These are phyloP conservation scores for Eupithecia abbreviata DNA, from an alignment of 2,888 invertebrate genomes.

Conservation along the genomic window DNA sequence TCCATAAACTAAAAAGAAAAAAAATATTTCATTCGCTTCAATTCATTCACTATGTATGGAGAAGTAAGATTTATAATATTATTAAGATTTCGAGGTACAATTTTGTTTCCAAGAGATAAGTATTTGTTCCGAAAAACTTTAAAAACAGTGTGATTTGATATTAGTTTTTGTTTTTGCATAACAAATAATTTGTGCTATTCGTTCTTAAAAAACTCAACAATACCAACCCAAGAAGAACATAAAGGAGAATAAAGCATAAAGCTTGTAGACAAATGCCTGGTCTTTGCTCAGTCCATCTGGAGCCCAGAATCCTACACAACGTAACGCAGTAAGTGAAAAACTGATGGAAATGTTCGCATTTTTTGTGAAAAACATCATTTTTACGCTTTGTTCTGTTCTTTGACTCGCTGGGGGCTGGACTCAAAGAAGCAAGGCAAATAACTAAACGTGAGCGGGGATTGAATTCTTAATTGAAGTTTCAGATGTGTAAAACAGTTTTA, in stretches of 20 bases:
- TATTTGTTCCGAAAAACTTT: no score
- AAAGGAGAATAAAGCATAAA: conserved; percentile 63
- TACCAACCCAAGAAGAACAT: conserved; percentile 73
- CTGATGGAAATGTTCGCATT: conserved; percentile 64
- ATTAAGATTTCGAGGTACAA: no score
- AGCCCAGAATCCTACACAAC: conserved; percentile 71
- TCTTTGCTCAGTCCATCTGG: conserved; percentile 51
- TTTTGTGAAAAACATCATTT: conserved; percentile 61
- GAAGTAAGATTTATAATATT: no score
- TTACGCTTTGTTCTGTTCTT: conserved; percentile 21
- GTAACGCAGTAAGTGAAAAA: conserved; percentile 64
- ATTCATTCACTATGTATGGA: no score
- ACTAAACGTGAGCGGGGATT: conserved; percentile 45
- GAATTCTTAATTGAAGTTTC: conserved; percentile 52
- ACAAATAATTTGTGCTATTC: not conserved
- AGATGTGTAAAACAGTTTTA: conserved; percentile 50
- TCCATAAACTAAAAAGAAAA: no score
- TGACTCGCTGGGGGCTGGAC: conserved; percentile 16
- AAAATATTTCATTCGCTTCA: no score
- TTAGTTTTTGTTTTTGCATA: no score
- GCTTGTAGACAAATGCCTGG: conserved; percentile 56
- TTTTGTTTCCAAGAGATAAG: no score
- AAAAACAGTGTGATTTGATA: no score
- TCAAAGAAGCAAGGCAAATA: conserved; percentile 1
- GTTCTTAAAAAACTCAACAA: not conserved